Percentiles rank a stretch among this genome's conserved stretches.
phyloP scores from a whole-genome alignment of 2,113 vertebrate genomes.

The Semicossyphus pulcher region DNA sequence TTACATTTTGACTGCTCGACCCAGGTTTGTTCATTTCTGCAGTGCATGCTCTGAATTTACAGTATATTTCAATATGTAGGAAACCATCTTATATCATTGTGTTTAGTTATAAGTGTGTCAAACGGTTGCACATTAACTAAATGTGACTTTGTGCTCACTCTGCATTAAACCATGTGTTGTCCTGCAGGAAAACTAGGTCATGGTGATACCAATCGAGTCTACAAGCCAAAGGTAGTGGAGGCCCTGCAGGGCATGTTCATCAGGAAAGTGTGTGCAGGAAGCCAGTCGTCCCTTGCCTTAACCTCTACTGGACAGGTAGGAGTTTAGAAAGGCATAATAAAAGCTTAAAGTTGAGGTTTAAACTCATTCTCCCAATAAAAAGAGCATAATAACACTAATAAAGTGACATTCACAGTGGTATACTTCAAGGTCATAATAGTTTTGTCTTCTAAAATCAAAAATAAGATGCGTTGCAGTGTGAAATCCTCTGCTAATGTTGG shows the following conservation, averaged over 20 bases:
- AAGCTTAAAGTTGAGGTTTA: too few relatives aligned
- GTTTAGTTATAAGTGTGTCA: not conserved
- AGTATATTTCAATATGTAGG: not conserved
- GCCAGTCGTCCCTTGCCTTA: constrained; percentile 86
- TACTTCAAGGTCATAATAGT: not conserved
- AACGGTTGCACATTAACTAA: not conserved
- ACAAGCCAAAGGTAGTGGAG: constrained; percentile 87
- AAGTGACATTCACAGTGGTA: not conserved
- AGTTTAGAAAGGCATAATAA: too few relatives aligned
- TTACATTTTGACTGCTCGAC: too few relatives aligned
- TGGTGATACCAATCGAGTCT: constrained; percentile 86
- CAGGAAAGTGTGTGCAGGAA: constrained; percentile 87
- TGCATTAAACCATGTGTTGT: not conserved
- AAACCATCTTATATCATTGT: too few relatives aligned
- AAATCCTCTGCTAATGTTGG: not conserved
- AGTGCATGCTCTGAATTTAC: too few relatives aligned
- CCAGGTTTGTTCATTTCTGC: too few relatives aligned
- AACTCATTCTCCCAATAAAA: too few relatives aligned
- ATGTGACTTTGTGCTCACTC: not conserved
- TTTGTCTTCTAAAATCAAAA: not conserved
- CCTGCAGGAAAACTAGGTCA: constrained; percentile 86
- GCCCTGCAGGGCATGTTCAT: constrained; percentile 87
- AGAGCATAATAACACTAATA: too few relatives aligned
- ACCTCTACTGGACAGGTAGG: constrained; percentile 87
- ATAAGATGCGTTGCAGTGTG: not conserved